Evolutionary conservation across 2,797 vertebrate species (phyloP), one percentile per base, ranked within the genome.

Genomic region (Merluccius polli): DNA sequence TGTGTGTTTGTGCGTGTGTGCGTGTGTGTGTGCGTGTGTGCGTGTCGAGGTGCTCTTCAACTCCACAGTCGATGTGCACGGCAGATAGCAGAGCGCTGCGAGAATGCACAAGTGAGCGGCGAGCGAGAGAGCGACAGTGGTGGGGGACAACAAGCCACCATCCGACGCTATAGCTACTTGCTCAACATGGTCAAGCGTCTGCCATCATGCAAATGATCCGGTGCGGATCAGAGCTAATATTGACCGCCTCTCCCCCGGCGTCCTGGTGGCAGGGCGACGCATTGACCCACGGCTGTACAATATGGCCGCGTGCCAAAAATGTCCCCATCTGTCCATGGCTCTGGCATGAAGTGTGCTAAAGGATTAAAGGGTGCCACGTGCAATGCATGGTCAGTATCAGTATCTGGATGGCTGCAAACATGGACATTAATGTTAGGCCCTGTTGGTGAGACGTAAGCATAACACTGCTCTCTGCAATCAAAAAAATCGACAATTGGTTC

Each of bases 141-240:
- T 35, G 0, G 44, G 44, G 44, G 15, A 18, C 13, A 18, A 48
- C 44, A 48, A 48, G 44, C 5, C 4, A 48, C 44, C 44, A 18
- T 5, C 4, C 44, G 16, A 15, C 16, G 18, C 16, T 48, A 15
- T 4, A 6, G 44, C 44, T 48, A 48, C 11, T 41, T 48, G n/a
- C 2, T 18, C 4, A 18, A 16, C 5, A 16, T 21, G 44, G 44
- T 48, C 44, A 48, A 48, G n/a, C 3, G 12, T 72, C 74, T 36
- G 52, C 65, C 75, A 0, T 80, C 85, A 78, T 76, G 36, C 68
- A 74, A 83, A 80, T 75, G 77, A 80, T 82, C 68, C 13, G 73
- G 72, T 84, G 85, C 73, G 30, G 33, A 78, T 85, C 78, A 82
- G 72, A 79, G 63, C 77, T 84, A 32, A 83, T 79, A 83, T 87